Percentiles rank a stretch among this genome's conserved stretches.
These are phyloP conservation scores for Chlorospingus flavigularis DNA, from an alignment of 2,797 vertebrate species.

Conservation along the genomic window DNA sequence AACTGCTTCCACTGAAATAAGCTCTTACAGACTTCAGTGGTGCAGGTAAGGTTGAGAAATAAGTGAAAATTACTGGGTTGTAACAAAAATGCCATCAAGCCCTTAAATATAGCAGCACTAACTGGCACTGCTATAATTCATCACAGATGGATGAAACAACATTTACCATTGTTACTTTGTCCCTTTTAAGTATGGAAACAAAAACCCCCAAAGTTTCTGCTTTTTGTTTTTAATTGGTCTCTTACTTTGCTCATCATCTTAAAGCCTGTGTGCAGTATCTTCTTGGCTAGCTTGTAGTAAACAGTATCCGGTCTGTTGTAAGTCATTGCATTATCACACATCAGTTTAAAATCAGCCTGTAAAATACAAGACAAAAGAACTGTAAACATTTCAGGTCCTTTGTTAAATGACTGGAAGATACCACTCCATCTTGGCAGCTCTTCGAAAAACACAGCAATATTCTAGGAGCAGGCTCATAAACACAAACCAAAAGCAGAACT, in stretches of 20 bases:
- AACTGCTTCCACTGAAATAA: not conserved
- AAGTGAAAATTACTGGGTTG: not conserved
- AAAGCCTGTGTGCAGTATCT: slow-evolving; percentile 96
- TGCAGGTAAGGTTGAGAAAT: not conserved
- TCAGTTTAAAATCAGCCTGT: slow-evolving; percentile 97
- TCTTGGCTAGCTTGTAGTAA: slow-evolving; percentile 98
- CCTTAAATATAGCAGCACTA: not conserved
- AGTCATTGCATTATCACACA: slow-evolving; percentile 99
- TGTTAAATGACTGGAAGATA: not conserved
- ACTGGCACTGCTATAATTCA: not conserved
- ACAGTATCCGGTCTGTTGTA: slow-evolving; percentile 98
- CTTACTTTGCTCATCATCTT: slow-evolving; percentile 99
- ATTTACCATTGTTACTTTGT: not conserved
- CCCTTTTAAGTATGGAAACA: not conserved
- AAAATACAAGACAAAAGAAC: slow-evolving; percentile 38
- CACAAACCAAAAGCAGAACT: not conserved
- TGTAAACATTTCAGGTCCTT: not conserved
- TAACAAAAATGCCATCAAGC: not conserved
- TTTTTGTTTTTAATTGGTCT: slow-evolving; percentile 15
- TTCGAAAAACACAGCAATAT: not conserved
- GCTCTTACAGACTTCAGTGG: not conserved
- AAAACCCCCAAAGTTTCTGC: not conserved
- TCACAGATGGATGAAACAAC: not conserved
- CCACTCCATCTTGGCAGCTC: not conserved
- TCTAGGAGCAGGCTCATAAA: not conserved